Evolutionary conservation across 2,797 vertebrate species (phyloP).

Genomic region (Centroberyx gerrardi): DNA sequence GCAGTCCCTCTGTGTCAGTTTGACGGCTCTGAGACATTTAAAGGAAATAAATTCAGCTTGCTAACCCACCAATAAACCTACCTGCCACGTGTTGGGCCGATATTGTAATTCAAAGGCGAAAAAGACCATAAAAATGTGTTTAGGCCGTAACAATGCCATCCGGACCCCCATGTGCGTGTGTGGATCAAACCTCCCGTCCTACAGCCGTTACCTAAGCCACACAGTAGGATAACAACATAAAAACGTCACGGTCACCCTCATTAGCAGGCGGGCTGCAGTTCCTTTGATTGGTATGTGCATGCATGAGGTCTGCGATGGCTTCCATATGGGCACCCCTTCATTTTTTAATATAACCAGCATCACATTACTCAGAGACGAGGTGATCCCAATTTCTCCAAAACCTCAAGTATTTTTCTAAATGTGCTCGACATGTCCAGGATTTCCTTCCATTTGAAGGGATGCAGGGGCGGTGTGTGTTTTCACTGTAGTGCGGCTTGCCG

Average conservation of each 20-base stretch:
- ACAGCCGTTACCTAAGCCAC: conserved; percentile 79
- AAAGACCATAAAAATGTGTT: conserved; percentile 73
- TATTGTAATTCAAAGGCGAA: conserved; percentile 68
- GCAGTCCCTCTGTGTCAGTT: conserved; percentile 42
- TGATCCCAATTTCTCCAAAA: conserved; percentile 83
- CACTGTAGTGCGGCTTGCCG: conserved; percentile 68
- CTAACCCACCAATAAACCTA: conserved; percentile 66
- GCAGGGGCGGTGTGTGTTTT: conserved; percentile 77
- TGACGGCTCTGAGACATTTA: conserved; percentile 56
- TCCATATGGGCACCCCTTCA: conserved; percentile 82
- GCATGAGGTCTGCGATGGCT: conserved; percentile 73
- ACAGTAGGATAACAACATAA: conserved; percentile 83
- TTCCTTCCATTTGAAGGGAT: conserved; percentile 81
- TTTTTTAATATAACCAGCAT: conserved; percentile 83
- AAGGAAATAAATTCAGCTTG: conserved; percentile 72
- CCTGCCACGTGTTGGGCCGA: conserved; percentile 65
- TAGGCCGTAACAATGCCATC: conserved; percentile 73
- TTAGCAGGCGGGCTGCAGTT: conserved; percentile 72
- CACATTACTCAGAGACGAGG: conserved; percentile 79
- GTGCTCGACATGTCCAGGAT: conserved; percentile 84
- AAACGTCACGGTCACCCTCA: conserved; percentile 81
- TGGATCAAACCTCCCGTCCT: conserved; percentile 70
- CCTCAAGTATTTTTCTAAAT: conserved; percentile 86
- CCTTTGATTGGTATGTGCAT: conserved; percentile 72
- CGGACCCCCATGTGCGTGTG: conserved; percentile 58